Evolutionary conservation across 2,888 invertebrate genomes (phyloP).

Genomic region (Arctia plantaginis): DNA sequence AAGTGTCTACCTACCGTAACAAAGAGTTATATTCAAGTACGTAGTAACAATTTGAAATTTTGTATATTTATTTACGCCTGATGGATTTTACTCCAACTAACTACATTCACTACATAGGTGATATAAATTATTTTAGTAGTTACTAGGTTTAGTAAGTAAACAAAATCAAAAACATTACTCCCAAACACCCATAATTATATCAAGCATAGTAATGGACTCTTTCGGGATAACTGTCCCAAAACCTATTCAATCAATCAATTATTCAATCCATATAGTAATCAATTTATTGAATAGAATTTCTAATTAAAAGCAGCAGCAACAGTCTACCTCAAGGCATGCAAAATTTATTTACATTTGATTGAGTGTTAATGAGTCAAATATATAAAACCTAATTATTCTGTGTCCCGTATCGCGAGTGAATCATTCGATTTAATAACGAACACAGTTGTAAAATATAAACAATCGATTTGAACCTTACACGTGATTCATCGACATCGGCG

Average conservation of each 20-base stretch:
- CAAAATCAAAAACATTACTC: background rate
- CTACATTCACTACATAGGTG: too few species aligned
- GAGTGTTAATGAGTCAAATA: too few species aligned
- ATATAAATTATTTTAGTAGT: too few species aligned
- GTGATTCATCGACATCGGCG: background rate
- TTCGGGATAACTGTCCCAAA: too few species aligned
- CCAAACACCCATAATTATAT: background rate
- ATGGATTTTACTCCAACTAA: too few species aligned
- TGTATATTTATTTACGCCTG: background rate
- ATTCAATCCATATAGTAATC: too few species aligned
- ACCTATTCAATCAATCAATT: too few species aligned
- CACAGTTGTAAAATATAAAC: background rate
- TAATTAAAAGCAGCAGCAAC: too few species aligned
- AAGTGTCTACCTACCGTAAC: background rate
- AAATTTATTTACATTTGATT: too few species aligned
- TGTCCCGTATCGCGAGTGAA: background rate
- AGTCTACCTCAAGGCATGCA: too few species aligned
- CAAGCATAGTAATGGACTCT: too few species aligned
- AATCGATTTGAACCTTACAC: background rate
- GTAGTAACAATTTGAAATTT: background rate
- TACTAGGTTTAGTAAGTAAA: background rate
- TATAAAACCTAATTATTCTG: background rate
- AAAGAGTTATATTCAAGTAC: background rate
- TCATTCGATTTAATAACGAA: background rate
- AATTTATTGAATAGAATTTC: too few species aligned